phyloP scores from a whole-genome alignment of 2,113 vertebrate species.

The Dicentrarchus labrax region DNA sequence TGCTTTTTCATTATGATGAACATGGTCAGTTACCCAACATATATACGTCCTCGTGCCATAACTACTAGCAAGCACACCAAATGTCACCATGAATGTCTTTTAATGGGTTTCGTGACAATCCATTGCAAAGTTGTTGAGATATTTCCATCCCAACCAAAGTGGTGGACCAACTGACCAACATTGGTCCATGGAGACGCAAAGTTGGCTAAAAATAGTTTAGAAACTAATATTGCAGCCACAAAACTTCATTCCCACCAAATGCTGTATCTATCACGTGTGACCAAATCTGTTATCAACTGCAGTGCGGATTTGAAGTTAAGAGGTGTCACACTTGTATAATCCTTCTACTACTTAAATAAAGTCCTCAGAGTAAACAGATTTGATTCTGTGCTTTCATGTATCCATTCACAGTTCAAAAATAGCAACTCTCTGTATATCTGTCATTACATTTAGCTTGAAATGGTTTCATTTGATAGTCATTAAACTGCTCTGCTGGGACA shows the following conservation, averaged over 20 bases:
- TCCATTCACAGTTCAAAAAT: constrained; percentile 33
- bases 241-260: constrained; percentile 3
- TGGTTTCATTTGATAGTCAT: constrained; percentile 44
- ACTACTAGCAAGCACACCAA: background rate
- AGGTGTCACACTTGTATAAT: constrained; percentile 62
- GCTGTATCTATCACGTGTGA: background rate
- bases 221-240: background rate
- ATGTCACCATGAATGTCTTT: too few species aligned
- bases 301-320: constrained; percentile 42
- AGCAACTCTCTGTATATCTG: constrained; percentile 34
- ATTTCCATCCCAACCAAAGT: background rate
- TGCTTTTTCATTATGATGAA: background rate
- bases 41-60: background rate
- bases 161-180: background rate
- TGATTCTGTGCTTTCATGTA: constrained; percentile 15
- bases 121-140: background rate
- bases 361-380: constrained; percentile 34
- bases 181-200: background rate
- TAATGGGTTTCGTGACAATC: background rate
- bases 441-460: constrained; percentile 42
- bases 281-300: constrained; percentile 47
- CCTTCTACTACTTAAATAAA: constrained; percentile 51
- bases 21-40: background rate
- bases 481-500: constrained; percentile 36
- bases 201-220: background rate